Conservation (phyloP, 2,113 vertebrate genomes). For the Noturus placidus region DNA sequence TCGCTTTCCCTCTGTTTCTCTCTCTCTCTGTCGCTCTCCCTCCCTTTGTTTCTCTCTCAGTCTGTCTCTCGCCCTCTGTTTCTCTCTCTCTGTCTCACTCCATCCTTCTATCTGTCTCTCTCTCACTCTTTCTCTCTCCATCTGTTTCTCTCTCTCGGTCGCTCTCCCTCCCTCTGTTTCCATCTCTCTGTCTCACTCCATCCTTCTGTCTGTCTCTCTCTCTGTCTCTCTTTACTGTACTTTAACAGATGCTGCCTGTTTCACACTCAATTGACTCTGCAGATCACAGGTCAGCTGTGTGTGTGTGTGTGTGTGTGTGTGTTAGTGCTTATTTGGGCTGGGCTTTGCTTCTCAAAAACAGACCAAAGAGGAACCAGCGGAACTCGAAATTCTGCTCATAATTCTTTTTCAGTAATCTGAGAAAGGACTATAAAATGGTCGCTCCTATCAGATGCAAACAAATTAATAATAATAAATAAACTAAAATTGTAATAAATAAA, state of each 20-base stretch:
- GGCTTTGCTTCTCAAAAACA: neutral
- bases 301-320: neutral
- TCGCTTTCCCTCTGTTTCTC: neutral
- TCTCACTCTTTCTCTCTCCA: neutral
- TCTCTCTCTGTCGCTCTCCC: no score
- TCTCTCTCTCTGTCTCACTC: neutral
- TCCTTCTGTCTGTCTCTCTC: neutral
- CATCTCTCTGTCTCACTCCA: neutral
- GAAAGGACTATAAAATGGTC: no score
- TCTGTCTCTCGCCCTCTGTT: neutral
- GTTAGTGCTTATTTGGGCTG: neutral
- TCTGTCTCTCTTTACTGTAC: neutral
- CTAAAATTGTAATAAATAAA: neutral
- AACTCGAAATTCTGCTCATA: neutral
- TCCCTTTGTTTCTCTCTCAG: neutral
- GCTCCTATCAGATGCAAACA: neutral
- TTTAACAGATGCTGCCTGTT: neutral
- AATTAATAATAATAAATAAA: neutral
- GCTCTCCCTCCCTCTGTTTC: neutral
- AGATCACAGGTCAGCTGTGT: neutral
- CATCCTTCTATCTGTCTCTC: no score
- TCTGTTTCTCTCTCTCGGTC: neutral
- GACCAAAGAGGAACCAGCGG: neutral
- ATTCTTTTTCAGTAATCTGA: neutral
- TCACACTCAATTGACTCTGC: neutral